Evolutionary conservation across 1,140 invertebrate species (phyloP).

Genomic region (Leptopilina clavipes): DNA sequence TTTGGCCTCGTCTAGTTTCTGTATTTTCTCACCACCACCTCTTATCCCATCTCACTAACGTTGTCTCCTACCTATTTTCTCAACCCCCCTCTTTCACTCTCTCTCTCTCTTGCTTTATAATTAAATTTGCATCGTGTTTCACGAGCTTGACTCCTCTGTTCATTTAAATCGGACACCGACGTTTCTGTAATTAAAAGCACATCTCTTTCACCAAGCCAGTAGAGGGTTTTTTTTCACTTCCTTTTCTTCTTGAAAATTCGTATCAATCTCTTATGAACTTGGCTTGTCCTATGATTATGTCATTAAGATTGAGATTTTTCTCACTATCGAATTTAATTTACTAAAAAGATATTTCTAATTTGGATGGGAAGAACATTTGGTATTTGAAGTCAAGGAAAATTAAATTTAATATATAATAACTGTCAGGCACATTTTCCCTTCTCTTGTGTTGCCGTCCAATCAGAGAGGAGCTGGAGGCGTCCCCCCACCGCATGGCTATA

Average conservation of each 20-base stretch:
- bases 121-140: constrained; percentile 68
- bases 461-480: too few relatives aligned
- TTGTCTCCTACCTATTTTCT: constrained; percentile 37
- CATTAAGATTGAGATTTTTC: neutral
- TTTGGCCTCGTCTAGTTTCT: constrained; percentile 53
- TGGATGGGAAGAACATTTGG: too few relatives aligned
- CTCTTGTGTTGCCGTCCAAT: too few relatives aligned
- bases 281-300: neutral
- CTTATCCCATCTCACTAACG: constrained; percentile 33
- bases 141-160: constrained; percentile 62
- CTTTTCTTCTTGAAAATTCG: constrained; percentile 8
- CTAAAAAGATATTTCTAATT: too few relatives aligned
- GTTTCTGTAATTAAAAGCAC: constrained; percentile 72
- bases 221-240: neutral
- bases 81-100: neutral
- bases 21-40: constrained; percentile 29
- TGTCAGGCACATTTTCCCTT: too few relatives aligned
- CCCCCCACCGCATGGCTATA: too few relatives aligned
- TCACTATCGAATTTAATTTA: neutral
- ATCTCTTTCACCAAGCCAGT: constrained; percentile 55
- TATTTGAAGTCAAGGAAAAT: too few relatives aligned
- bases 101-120: constrained; percentile 57
- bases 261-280: neutral
- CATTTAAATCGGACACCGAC: constrained; percentile 68
- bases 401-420: too few relatives aligned